A percentile compares a stretch with the other conserved stretches of the same genome.
Evolutionary conservation across 2,113 vertebrate species (phyloP).

Genomic region (Poecilia latipinna): DNA sequence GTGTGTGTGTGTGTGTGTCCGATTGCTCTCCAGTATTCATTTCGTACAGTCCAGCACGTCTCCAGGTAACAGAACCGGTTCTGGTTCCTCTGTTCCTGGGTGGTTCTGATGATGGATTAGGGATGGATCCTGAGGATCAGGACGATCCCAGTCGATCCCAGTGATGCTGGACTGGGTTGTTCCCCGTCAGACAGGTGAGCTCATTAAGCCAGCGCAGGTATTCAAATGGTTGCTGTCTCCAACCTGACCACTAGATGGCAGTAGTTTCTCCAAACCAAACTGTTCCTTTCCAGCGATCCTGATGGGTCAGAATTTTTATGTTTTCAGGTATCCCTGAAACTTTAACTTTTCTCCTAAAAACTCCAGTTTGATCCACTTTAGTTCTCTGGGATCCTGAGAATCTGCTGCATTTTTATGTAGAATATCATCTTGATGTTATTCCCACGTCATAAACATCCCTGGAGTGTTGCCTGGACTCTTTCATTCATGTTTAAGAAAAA

Average conservation of each 20-base stretch:
- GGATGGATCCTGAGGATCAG: neutral
- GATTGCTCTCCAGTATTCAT: conserved; percentile 13
- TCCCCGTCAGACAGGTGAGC: neutral
- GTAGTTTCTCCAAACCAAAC: neutral
- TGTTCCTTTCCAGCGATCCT: too few species aligned
- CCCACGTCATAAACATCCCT: too few species aligned
- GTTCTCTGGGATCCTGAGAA: neutral
- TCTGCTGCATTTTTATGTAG: too few species aligned
- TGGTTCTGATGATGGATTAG: neutral
- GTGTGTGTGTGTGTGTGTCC: conserved; percentile 21
- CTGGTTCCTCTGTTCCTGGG: too few species aligned
- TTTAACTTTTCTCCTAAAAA: neutral
- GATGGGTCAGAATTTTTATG: neutral
- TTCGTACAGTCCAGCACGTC: neutral
- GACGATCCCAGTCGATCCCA: too few species aligned
- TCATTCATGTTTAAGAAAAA: too few species aligned
- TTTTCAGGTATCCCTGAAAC: neutral
- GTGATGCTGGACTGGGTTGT: too few species aligned
- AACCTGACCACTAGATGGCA: neutral
- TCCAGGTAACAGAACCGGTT: conserved; percentile 1
- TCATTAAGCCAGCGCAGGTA: too few species aligned
- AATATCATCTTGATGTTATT: too few species aligned
- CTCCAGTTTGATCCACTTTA: neutral
- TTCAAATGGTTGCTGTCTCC: too few species aligned
- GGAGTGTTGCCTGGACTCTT: too few species aligned